Evolutionary conservation across 2,888 invertebrate species (phyloP), one percentile per base, ranked within the genome.

Genomic region (Agrilus biguttatus): DNA sequence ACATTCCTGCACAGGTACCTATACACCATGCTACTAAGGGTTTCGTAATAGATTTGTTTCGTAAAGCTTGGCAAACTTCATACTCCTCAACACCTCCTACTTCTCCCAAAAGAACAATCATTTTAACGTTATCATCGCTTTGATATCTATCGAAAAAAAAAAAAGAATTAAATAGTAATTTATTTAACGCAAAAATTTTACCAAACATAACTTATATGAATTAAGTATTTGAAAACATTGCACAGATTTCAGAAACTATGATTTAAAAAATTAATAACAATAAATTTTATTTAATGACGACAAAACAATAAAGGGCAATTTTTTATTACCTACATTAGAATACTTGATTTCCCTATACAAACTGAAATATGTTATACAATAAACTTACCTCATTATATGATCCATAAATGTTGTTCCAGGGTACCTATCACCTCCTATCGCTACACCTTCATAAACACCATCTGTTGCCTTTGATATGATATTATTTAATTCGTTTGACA

Each of bases 1-100:
- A 88, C 87, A 88, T 88, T 47, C 78, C 78, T 68, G 73, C 66
- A 45, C 67, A 67, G 1, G 67, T 67, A 53, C 97, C 97, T 54
- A 98, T 98, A 61, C 98, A 98, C 98, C 98, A 99, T 3, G 93
- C 93, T 1, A 99, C 86, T 55, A 99, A 67, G 0, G 97, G 97
- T 60, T 98, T 98, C 45, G 80, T 89, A 53, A 98, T 80, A 43
- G 75, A 70, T 0, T 83, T 80, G 37, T 77, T 75, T 52, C 84
- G 75, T 14, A 98, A 72, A 1, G 95, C 93, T 8, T 80, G 72
- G 54, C 92, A 92, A 3, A 98, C 92, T 62, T 91, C 88, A 67
- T 98, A 98, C 61, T 99, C 98, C 66, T 98, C 97, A 1, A 84
- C 80, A 1, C 98, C 98, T 5, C 98, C 98, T n/a, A 98, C 96